Base-by-base conservation (phyloP, 1,140 invertebrate genomes). In the Drosophila setifemur region DNA sequence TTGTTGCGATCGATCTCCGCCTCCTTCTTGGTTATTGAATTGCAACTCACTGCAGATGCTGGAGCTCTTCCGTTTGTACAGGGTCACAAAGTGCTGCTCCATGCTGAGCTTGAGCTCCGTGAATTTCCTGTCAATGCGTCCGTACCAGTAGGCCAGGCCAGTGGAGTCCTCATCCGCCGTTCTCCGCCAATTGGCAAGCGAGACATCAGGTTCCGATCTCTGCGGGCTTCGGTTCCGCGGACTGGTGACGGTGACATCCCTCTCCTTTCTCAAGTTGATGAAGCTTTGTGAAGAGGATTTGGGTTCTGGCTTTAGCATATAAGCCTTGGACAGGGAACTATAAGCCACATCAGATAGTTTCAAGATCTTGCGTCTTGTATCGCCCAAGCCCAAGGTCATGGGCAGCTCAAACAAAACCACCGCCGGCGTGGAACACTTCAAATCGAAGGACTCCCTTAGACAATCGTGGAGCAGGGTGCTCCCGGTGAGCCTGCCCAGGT, bases 391-490 rank as follows among this genome's bases (percentile, higher is more conserved):
- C 3, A 33, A 40, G n/a, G 48, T 35, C 28, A 72, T 6, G 1
- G 79, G 73, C 54, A 88, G 25, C 21, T 88, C 86, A 12, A 75
- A 85, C 9, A 86, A n/a, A 0, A 88, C 35, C 6, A 85, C 14
- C 0, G 85, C 73, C 6, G 9, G 60, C 6, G 43, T 29, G 3
- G 45, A 25, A 1, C 14, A 25, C 37, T 71, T 71, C 0, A 29
- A 11, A 16, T 85, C 69, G 4, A 88, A 86, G 8, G 64, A 86
- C 31, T 88, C 86, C 21, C 44, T 81, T 1, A 88, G 49, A 26
- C 85, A 86, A 23, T 88, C 85, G 4, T 58, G 81, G 0, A 88
- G 18, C 7, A 89, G 11, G 1, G 69, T 67, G 8, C 28, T 26
- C 4, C 77, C 47, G 1, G 16, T 2, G 0, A 33, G 42, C 21